Percentiles rank a stretch among this genome's conserved stretches.
These are phyloP conservation scores for Oncorhynchus keta DNA, from an alignment of 2,113 vertebrate genomes.

Conservation along the genomic window DNA sequence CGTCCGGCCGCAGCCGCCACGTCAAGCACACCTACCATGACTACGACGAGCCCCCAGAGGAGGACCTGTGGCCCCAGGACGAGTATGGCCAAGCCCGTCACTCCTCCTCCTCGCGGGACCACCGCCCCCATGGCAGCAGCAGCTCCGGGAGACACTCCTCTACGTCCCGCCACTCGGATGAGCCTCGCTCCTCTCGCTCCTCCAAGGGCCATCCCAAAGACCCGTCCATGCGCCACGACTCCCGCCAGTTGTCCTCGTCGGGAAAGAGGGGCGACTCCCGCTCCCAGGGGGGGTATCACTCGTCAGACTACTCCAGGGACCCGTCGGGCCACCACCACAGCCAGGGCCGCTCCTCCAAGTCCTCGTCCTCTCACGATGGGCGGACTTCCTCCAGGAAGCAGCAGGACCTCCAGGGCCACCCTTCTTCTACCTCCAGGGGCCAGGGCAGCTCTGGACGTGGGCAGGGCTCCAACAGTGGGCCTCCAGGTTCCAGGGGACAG, in stretches of 20 bases:
- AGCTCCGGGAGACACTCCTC: slow-evolving; percentile 81
- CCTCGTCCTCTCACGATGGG: slow-evolving; percentile 67
- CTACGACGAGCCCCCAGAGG: slow-evolving; percentile 92
- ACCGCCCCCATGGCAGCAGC: slow-evolving; percentile 84
- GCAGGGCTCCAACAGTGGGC: slow-evolving; percentile 59
- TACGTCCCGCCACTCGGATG: slow-evolving; percentile 84
- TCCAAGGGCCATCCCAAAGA: slow-evolving; percentile 88
- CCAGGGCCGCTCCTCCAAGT: slow-evolving; percentile 65
- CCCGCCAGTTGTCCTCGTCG: slow-evolving; percentile 75
- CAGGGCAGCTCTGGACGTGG: slow-evolving; percentile 50
- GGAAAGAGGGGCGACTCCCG: slow-evolving; percentile 84
- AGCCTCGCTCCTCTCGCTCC: slow-evolving; percentile 80
- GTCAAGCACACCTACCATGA: slow-evolving; percentile 93
- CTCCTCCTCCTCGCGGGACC: slow-evolving; percentile 82
- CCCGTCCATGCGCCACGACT: slow-evolving; percentile 80
- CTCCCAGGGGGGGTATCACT: slow-evolving; percentile 74
- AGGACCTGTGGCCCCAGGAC: slow-evolving; percentile 89
- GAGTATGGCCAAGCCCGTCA: slow-evolving; percentile 83
- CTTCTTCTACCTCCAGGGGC: slow-evolving; percentile 53
- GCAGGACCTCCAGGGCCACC: slow-evolving; percentile 66
- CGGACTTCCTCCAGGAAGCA: slow-evolving; percentile 58
- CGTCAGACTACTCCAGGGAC: slow-evolving; percentile 82
- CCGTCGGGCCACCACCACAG: slow-evolving; percentile 80
- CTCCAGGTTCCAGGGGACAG: slow-evolving; percentile 57
- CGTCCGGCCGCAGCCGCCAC: slow-evolving; percentile 86